Evolutionary conservation across 2,888 invertebrate genomes (phyloP).

Genomic region (Dicyrtoma fusca): DNA sequence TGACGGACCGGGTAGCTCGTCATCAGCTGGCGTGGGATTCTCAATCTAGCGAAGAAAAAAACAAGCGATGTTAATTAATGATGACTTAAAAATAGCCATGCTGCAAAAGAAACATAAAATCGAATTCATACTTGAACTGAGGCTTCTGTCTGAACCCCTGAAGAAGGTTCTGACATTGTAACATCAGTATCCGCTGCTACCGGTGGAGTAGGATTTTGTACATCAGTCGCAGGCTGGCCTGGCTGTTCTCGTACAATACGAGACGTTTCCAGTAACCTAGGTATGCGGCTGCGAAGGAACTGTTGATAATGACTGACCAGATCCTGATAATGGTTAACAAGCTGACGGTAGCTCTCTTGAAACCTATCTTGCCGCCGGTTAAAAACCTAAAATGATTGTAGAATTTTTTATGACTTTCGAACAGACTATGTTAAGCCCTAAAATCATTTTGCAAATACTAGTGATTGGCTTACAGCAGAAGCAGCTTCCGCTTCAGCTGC

Average conservation of each 20-base stretch:
- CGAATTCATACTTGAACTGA: constrained; percentile 19
- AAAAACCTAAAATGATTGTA: constrained; percentile 37
- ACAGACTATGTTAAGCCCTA: not conserved
- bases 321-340: constrained; percentile 55
- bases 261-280: constrained; percentile 44
- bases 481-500: constrained; percentile 45
- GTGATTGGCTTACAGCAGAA: constrained; percentile 43
- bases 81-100: not conserved
- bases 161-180: not conserved
- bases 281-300: constrained; percentile 52
- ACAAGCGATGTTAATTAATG: not conserved
- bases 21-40: constrained; percentile 17
- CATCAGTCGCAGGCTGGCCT: not conserved
- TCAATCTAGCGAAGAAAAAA: not conserved
- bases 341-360: constrained; percentile 52
- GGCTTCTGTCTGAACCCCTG: constrained; percentile 1
- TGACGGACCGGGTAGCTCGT: constrained; percentile 49
- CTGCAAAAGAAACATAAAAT: not conserved
- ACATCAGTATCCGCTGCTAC: constrained; percentile 18
- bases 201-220: not conserved
- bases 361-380: constrained; percentile 53
- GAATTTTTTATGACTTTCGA: not conserved
- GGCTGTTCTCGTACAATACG: constrained; percentile 29
- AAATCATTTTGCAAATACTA: too few relatives aligned
- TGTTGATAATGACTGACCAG: constrained; percentile 54